These are phyloP conservation scores for Anabas testudineus DNA, from an alignment of 2,797 vertebrate genomes.

Conservation along the genomic window DNA sequence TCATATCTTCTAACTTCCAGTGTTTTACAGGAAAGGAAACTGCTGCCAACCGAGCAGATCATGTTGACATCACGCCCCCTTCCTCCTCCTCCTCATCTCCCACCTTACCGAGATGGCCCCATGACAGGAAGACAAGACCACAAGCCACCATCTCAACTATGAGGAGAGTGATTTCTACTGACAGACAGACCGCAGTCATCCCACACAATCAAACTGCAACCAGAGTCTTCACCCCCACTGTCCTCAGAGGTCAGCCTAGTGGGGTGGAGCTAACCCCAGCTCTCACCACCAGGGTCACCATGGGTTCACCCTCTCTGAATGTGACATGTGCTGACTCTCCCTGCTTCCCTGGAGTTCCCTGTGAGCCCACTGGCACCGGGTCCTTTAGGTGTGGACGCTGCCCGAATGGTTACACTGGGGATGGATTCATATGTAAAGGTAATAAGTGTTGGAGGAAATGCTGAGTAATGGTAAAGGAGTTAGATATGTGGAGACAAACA, in stretches of 20 bases:
- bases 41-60: constrained; percentile 41
- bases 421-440: constrained; percentile 91
- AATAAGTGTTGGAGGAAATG: constrained; percentile 15
- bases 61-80: constrained; percentile 37
- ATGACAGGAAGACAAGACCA: constrained; percentile 50
- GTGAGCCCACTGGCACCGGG: constrained; percentile 79
- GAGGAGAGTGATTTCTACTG: constrained; percentile 38
- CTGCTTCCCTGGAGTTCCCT: constrained; percentile 88
- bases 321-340: constrained; percentile 82
- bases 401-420: constrained; percentile 87
- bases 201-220: constrained; percentile 42
- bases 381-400: constrained; percentile 86
- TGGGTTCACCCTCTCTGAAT: constrained; percentile 36
- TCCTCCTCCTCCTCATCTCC: constrained; percentile 43
- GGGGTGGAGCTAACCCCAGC: constrained; percentile 53
- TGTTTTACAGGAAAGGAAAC: constrained; percentile 78
- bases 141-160: constrained; percentile 34
- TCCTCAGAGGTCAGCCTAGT: constrained; percentile 53
- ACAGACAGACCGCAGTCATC: constrained; percentile 49
- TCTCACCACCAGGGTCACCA: constrained; percentile 33
- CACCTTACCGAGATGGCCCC: constrained; percentile 48
- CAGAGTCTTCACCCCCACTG: constrained; percentile 45
- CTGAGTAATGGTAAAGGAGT: background rate
- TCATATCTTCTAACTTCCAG: constrained; percentile 76
- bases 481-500: background rate